Evolutionary conservation across 2,797 vertebrate genomes (phyloP).

Genomic region (Helarctos malayanus): DNA sequence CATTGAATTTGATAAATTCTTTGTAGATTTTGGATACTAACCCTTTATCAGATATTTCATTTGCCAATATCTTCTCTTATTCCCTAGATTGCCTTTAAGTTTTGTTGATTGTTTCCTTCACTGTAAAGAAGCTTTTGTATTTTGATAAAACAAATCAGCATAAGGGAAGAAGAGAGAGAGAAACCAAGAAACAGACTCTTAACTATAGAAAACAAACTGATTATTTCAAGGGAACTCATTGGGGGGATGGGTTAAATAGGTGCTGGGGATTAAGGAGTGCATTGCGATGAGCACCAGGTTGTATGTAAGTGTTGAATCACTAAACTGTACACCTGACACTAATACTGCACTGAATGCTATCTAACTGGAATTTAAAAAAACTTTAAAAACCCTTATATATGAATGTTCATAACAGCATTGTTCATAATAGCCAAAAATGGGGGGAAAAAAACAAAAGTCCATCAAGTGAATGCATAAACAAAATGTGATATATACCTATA

Average conservation of each 20-base stretch:
- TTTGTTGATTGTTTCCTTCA: background rate
- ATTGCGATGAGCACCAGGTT: background rate
- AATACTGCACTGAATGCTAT: background rate
- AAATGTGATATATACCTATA: background rate
- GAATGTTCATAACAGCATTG: background rate
- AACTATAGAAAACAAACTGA: background rate
- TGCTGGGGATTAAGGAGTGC: background rate
- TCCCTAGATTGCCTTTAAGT: background rate
- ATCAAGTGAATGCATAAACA: conserved; percentile 13
- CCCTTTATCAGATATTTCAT: background rate
- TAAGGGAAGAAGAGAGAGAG: background rate
- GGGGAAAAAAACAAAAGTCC: background rate
- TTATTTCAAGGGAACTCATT: background rate
- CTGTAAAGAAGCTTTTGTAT: background rate
- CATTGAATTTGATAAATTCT: background rate
- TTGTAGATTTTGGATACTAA: background rate
- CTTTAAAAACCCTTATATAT: background rate
- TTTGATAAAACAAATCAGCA: background rate
- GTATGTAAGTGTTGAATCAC: background rate
- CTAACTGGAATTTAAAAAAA: background rate
- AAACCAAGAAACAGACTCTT: background rate
- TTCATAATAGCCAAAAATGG: background rate
- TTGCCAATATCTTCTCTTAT: background rate
- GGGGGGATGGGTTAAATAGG: background rate
- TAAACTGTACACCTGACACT: background rate